Percentiles rank a stretch among this genome's conserved stretches.
Conservation (phyloP, 2,797 vertebrate species). For the Mus minutoides region DNA sequence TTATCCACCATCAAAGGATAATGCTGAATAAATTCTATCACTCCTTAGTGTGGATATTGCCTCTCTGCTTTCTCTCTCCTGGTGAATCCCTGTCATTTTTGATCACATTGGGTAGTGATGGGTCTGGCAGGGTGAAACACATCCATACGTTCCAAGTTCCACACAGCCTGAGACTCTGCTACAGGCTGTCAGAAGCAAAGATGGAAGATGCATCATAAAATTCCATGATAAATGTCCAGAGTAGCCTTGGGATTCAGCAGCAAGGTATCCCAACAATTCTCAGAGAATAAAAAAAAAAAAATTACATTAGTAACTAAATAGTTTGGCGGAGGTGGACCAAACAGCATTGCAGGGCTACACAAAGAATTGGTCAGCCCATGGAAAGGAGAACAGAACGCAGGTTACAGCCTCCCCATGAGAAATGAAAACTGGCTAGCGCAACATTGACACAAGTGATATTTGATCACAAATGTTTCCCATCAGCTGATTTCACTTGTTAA, state of each 20-base stretch:
- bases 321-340: neutral
- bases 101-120: neutral
- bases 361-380: neutral
- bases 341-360: neutral
- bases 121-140: neutral
- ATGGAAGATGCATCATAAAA: neutral
- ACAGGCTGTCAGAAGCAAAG: neutral
- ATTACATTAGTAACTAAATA: conserved; percentile 6
- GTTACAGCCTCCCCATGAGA: neutral
- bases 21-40: conserved; percentile 36
- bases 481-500: neutral
- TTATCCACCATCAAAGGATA: conserved; percentile 67
- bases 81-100: conserved; percentile 33
- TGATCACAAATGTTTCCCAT: neutral
- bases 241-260: neutral
- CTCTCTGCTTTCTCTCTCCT: conserved; percentile 30
- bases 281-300: neutral
- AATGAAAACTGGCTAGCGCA: neutral
- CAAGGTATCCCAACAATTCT: neutral
- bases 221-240: neutral
- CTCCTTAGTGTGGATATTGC: conserved; percentile 59
- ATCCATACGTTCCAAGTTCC: neutral
- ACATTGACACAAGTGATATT: neutral
- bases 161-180: neutral
- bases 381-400: neutral